These are phyloP conservation scores for Geotrypetes seraphini DNA, from an alignment of 2,797 vertebrate species.

Conservation along the genomic window DNA sequence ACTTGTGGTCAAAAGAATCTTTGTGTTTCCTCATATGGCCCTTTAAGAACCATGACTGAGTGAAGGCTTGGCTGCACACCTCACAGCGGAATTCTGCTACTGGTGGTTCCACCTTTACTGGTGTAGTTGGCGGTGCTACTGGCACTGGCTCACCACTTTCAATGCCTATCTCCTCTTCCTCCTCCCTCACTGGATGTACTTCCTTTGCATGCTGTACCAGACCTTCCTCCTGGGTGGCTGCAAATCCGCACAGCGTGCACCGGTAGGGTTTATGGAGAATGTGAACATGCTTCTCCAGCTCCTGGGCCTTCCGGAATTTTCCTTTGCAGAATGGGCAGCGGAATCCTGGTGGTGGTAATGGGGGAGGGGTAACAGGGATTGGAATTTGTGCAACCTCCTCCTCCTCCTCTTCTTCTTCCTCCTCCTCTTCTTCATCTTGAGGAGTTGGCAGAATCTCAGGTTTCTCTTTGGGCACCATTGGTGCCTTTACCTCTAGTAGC, in stretches of 20 bases:
- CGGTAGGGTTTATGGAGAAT: slow-evolving; percentile 89
- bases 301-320: slow-evolving; percentile 81
- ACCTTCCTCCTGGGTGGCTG: slow-evolving; percentile 77
- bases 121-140: slow-evolving; percentile 41
- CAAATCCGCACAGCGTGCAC: slow-evolving; percentile 81
- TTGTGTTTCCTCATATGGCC: slow-evolving; percentile 94
- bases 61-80: slow-evolving; percentile 83
- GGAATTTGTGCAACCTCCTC: slow-evolving; percentile 11
- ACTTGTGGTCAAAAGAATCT: slow-evolving; percentile 86
- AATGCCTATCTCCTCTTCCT: too few relatives aligned
- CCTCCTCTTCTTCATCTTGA: not conserved
- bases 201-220: slow-evolving; percentile 75
- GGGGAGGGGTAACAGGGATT: slow-evolving; percentile 18
- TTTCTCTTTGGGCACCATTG: not conserved
- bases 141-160: slow-evolving; percentile 36
- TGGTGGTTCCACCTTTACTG: slow-evolving; percentile 27
- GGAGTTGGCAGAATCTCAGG: not conserved
- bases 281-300: slow-evolving; percentile 78
- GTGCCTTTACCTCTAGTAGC: slow-evolving; percentile 40
- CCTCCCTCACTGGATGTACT: slow-evolving; percentile 68
- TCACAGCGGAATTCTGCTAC: slow-evolving; percentile 73
- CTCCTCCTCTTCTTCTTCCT: slow-evolving; percentile 19
- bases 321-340: slow-evolving; percentile 87
- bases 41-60: slow-evolving; percentile 90
- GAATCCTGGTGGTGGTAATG: slow-evolving; percentile 44